Percentiles rank a stretch among this genome's conserved stretches.
Evolutionary conservation across 2,888 invertebrate genomes (phyloP).

Genomic region (Pseudoips prasinana): DNA sequence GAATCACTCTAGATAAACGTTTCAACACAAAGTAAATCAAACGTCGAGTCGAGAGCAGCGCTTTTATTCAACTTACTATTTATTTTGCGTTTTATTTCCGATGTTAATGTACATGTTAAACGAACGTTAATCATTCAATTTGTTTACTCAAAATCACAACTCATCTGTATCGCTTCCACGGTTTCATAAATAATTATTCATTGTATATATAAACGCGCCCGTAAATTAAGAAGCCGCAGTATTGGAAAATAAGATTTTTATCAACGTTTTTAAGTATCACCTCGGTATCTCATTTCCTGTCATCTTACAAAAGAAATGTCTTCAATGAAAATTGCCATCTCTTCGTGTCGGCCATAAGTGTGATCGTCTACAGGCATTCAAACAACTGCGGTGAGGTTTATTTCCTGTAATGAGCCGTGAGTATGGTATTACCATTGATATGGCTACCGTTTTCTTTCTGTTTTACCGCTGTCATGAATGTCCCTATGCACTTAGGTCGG

Average conservation of each 20-base stretch:
- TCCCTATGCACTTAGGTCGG: conserved; percentile 79
- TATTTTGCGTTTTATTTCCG: conserved; percentile 53
- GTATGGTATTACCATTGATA: conserved; percentile 46
- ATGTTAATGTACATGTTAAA: conserved; percentile 38
- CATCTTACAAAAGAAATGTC: conserved; percentile 15
- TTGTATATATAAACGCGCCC: conserved; percentile 6
- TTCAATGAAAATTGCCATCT: conserved; percentile 7
- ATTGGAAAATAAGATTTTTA: conserved; percentile 5
- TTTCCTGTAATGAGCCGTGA: conserved; percentile 51
- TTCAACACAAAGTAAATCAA: conserved; percentile 69
- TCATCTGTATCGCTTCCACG: conserved; percentile 26
- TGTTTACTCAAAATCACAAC: conserved; percentile 38
- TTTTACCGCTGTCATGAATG: conserved; percentile 73
- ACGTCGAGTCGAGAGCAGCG: conserved; percentile 46
- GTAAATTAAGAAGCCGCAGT: conserved; percentile 5
- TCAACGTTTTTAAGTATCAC: conserved; percentile 9
- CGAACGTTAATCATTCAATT: conserved; percentile 42
- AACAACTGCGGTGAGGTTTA: conserved; percentile 28
- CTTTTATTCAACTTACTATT: conserved; percentile 54
- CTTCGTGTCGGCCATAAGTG: conserved; percentile 18
- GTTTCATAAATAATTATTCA: no score
- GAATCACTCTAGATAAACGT: conserved; percentile 72
- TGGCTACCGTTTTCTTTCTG: conserved; percentile 51
- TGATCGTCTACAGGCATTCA: conserved; percentile 29
- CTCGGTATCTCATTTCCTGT: conserved; percentile 13